Evolutionary conservation across 30 jellyfish, hydroid and myxozoan genomes (phyloP), one percentile per base, ranked within the genome.

Genomic region (Pseudorhiza aurosa): DNA sequence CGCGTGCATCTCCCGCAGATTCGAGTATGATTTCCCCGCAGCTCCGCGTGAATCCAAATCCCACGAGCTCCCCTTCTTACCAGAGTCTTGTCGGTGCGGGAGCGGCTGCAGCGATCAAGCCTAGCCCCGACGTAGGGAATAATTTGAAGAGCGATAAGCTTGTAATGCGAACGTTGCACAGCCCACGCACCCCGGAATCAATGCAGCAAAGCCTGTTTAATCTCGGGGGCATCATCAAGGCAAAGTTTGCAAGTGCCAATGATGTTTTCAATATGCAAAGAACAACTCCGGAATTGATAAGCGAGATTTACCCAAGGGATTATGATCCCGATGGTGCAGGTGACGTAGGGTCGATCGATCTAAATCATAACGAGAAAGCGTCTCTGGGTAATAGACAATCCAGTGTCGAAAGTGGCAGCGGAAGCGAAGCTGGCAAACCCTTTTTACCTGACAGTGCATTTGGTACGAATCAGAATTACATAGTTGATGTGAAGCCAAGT

Each of bases 251-350:
- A n/a, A 49, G 51, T 25, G 82, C 92, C 3, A 27, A 35, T 6
- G 91, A 89, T 18, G 44, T 82, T 0, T 73, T 35, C 56, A 85
- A 89, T 19, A 24, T 63, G 36, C 60, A 92, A 1, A 37, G 42
- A 7, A 68, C 65, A 27, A 8, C 57, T 14, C 37, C 58, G 53
- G 87, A 76, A 9, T 28, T 88, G 11, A 33, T 82, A 27, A 84
- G 96, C 78, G 98, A 80, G 72, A 42, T 91, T 6, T 91, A 91
- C 71, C 96, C 96, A 0, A 59, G 86, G 53, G 96, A 90, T 67
- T 90, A 90, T 56, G 96, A 90, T 44, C 83, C 91, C 27, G 90
- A 91, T 56, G 68, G 62, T 49, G 82, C 55, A 28, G 43, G 10
- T 32, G 91, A 37, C 8, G 42, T 37, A 4, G 67, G 21, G 53